These are phyloP conservation scores for Eidolon dupreanum DNA, from an alignment of 2,797 vertebrate species.

Conservation along the genomic window DNA sequence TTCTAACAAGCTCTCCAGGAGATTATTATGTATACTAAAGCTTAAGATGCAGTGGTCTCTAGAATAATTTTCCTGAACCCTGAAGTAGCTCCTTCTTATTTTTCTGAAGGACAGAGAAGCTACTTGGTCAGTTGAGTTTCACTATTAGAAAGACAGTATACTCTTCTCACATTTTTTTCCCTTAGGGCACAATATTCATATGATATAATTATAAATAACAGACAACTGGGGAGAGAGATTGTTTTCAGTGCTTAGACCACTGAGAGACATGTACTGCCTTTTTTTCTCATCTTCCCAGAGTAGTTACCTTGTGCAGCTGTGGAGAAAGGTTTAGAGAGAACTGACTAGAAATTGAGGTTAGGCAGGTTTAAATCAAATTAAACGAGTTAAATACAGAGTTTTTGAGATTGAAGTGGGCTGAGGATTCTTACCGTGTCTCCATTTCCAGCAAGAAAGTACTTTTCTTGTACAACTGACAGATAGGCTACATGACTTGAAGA, in stretches of 20 bases:
- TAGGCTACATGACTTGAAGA: constrained; percentile 1
- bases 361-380: not conserved
- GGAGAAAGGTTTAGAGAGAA: not conserved
- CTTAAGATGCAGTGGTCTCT: not conserved
- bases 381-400: not conserved
- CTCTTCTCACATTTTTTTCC: not conserved
- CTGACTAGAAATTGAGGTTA: not conserved
- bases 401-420: not conserved
- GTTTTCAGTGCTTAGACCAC: not conserved
- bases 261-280: not conserved
- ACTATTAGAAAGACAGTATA: not conserved
- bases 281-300: not conserved
- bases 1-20: not conserved
- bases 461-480: not conserved
- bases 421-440: not conserved
- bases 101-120: not conserved
- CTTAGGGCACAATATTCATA: not conserved
- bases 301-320: not conserved
- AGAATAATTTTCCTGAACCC: not conserved
- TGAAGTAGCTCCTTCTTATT: not conserved
- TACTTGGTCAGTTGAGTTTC: not conserved
- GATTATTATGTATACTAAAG: not conserved
- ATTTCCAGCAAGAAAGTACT: not conserved
- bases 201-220: not conserved
- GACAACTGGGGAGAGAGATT: not conserved